A percentile compares a stretch with the other conserved stretches of the same genome.
These are phyloP conservation scores for Perdix hodgsoniae DNA, from an alignment of 2,797 vertebrate genomes.

Conservation along the genomic window DNA sequence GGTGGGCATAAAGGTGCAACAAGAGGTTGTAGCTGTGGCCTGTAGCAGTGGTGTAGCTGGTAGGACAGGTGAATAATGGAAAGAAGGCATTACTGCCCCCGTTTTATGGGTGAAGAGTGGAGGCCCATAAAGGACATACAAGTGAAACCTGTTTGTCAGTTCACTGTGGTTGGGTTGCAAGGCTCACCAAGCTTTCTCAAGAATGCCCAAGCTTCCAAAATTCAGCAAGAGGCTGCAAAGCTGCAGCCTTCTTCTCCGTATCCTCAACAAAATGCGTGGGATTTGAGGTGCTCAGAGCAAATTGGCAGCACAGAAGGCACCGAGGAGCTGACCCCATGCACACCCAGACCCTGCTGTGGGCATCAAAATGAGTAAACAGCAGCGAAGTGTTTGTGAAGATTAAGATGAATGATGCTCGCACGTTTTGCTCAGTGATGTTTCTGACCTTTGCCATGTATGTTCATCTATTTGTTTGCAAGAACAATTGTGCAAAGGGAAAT, in stretches of 20 bases:
- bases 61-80: not conserved
- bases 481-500: not conserved
- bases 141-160: not conserved
- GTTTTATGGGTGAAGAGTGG: not conserved
- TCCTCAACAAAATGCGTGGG: not conserved
- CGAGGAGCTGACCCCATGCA: not conserved
- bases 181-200: too few species aligned
- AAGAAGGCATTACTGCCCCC: not conserved
- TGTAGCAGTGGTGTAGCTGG: not conserved
- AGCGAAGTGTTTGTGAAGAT: not conserved
- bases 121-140: not conserved
- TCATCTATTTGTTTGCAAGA: slow-evolving; percentile 21
- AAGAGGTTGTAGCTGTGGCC: not conserved
- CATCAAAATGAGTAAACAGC: not conserved
- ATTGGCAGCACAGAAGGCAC: not conserved
- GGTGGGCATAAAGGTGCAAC: not conserved
- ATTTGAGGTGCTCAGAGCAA: not conserved
- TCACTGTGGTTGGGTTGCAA: fast-evolving
- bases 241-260: not conserved
- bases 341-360: fast-evolving
- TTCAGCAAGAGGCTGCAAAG: not conserved
- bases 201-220: not conserved
- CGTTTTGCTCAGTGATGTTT: slow-evolving; percentile 7
- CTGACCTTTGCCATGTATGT: slow-evolving; percentile 6
- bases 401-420: not conserved